Evolutionary conservation across 1,140 invertebrate genomes (phyloP), one percentile per base, ranked within the genome.

Genomic region (Euschistus heros): DNA sequence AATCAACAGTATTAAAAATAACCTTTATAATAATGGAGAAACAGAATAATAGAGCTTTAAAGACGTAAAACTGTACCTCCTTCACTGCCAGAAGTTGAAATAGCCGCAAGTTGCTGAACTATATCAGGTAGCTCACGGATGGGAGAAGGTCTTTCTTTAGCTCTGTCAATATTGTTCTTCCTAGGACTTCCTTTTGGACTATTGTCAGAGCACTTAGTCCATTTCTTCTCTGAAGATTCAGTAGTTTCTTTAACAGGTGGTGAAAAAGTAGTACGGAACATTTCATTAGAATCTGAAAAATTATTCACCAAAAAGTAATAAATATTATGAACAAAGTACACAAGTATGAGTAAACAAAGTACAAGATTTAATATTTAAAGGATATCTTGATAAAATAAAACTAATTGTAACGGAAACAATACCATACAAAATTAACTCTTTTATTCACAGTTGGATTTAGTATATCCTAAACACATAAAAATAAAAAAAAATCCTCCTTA

Each of bases 91-190:
- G 74, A 75, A 20, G 76, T 74, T 22, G 54, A 57, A 15, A 57
- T 57, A 18, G 54, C 73, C 7, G 68, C 67, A n/a, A 70, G 54
- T 30, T 69, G 52, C 44, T 65, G 66, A 8, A 72, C 69, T 33
- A 70, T 68, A 37, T 74, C 76, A 14, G 80, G 80, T 47, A 81
- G 69, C 55, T 79, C 75, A 62, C 80, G 74, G 61, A 75, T 71
- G 0, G 76, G 75, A 63, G 74, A 76, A 67, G 80, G 79, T 54
- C 80, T 72, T 17, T 79, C 75, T 71, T 82, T 82, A 0, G 77
- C 79, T 37, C 80, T 73, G 67, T 82, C 79, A 59, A 81, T 79
- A 15, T 70, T 68, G 6, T 68, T 57, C 52, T 60, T 67, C 47
- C 44, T 64, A 0, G 67, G 64, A 5, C 50, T 62, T 27, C 37